phyloP scores from a whole-genome alignment of 2,797 vertebrate species.

The Nannoperca australis region DNA sequence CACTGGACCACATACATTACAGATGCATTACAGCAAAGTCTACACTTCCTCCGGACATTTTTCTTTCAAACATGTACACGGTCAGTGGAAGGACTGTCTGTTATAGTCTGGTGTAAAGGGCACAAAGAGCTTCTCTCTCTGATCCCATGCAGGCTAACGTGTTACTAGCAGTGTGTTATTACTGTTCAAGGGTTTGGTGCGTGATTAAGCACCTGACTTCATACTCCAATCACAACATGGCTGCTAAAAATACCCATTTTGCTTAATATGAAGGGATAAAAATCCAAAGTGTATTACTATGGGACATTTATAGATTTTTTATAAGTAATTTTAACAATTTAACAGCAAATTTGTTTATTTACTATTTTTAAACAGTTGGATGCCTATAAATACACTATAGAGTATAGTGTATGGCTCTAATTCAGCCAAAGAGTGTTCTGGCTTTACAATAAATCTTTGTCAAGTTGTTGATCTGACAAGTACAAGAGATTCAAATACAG shows the following conservation, averaged over 20 bases:
- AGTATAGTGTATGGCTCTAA: neutral
- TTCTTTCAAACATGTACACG: slow-evolving; percentile 59
- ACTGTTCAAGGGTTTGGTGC: slow-evolving; percentile 28
- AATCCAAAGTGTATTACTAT: neutral
- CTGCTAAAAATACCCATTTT: slow-evolving; percentile 47
- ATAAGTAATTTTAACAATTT: slow-evolving; percentile 12
- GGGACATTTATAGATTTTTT: neutral
- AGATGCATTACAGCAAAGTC: slow-evolving; percentile 19
- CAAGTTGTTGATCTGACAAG: slow-evolving; percentile 6
- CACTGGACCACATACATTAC: slow-evolving; percentile 13
- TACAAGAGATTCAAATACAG: neutral
- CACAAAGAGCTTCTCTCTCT: neutral
- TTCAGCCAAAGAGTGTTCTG: neutral
- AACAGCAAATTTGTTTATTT: slow-evolving; percentile 15
- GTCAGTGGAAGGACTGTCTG: slow-evolving; percentile 33
- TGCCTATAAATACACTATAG: neutral
- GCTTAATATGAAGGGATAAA: slow-evolving; percentile 7
- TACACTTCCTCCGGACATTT: neutral
- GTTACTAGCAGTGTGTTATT: slow-evolving; percentile 18
- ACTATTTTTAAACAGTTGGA: slow-evolving; percentile 1
- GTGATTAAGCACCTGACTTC: slow-evolving; percentile 36
- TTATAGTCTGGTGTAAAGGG: slow-evolving; percentile 19
- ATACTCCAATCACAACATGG: slow-evolving; percentile 31
- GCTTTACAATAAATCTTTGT: neutral
- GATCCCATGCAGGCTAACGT: slow-evolving; percentile 21